phyloP scores from a whole-genome alignment of 2,888 invertebrate genomes.

The Calliopum simillimum region DNA sequence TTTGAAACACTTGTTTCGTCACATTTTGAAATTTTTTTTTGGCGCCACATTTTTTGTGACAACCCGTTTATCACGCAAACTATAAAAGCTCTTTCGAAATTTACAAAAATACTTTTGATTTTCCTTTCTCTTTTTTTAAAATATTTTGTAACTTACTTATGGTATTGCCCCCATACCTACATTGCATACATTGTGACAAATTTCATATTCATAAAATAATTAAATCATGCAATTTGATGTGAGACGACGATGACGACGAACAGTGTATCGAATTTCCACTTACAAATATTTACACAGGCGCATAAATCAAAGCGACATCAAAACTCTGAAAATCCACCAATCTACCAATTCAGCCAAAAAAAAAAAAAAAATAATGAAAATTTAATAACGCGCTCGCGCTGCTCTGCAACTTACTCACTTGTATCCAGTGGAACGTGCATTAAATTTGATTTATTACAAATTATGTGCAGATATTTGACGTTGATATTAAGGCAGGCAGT shows the following conservation, averaged over 20 bases:
- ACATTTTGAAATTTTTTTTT: no score
- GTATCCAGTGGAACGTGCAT: slow-evolving; percentile 26
- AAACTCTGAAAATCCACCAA: background rate
- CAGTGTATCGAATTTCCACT: slow-evolving; percentile 14
- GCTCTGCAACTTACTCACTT: background rate
- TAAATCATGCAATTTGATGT: background rate
- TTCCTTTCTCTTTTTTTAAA: background rate
- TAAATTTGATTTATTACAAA: slow-evolving; percentile 43
- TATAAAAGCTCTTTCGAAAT: background rate
- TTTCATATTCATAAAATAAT: no score
- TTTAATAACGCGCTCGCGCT: background rate
- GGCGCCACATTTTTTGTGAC: no score
- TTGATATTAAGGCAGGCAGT: background rate
- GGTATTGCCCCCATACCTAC: no score
- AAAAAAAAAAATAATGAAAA: background rate
- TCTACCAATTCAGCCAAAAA: background rate
- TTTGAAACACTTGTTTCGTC: no score
- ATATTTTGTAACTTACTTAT: background rate
- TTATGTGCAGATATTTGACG: slow-evolving; percentile 40
- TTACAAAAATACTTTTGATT: background rate
- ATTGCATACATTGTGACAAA: no score
- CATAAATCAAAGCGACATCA: slow-evolving; percentile 34
- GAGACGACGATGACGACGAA: slow-evolving; percentile 12
- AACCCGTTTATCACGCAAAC: no score
- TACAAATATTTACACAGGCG: slow-evolving; percentile 32